phyloP scores from a whole-genome alignment of 2,888 invertebrate species.

The Eustalomyia histrio region DNA sequence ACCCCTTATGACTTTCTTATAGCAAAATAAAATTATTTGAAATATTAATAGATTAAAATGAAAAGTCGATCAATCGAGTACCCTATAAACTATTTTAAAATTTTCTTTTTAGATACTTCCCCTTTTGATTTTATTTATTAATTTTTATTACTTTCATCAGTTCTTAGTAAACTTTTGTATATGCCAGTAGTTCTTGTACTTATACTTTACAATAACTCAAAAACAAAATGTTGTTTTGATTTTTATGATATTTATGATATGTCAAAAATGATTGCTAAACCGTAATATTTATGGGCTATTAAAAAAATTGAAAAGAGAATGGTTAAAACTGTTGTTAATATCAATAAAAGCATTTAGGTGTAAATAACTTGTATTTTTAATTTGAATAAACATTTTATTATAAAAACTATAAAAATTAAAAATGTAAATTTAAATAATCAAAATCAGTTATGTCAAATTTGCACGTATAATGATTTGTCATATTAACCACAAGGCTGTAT shows the following conservation, averaged over 20 bases:
- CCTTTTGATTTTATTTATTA: background rate
- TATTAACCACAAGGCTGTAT: slow-evolving; percentile 35
- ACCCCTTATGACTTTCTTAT: too few species aligned
- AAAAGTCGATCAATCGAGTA: too few species aligned
- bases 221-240: too few species aligned
- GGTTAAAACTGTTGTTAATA: slow-evolving; percentile 34
- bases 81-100: too few species aligned
- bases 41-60: too few species aligned
- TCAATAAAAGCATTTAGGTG: slow-evolving; percentile 55
- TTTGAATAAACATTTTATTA: slow-evolving; percentile 21
- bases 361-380: slow-evolving; percentile 53
- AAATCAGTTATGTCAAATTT: slow-evolving; percentile 53
- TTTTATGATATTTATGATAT: background rate
- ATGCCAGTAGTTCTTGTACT: background rate
- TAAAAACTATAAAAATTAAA: slow-evolving; percentile 24
- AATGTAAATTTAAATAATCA: slow-evolving; percentile 44
- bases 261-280: slow-evolving; percentile 34
- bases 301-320: slow-evolving; percentile 31
- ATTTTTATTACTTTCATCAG: too few species aligned
- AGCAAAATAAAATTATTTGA: too few species aligned
- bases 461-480: slow-evolving; percentile 50
- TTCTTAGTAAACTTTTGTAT: background rate
- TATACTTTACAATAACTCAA: background rate
- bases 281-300: slow-evolving; percentile 49
- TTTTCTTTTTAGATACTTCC: background rate